Evolutionary conservation across 2,797 vertebrate species (phyloP).

Genomic region (Rhinichthys osculus): DNA sequence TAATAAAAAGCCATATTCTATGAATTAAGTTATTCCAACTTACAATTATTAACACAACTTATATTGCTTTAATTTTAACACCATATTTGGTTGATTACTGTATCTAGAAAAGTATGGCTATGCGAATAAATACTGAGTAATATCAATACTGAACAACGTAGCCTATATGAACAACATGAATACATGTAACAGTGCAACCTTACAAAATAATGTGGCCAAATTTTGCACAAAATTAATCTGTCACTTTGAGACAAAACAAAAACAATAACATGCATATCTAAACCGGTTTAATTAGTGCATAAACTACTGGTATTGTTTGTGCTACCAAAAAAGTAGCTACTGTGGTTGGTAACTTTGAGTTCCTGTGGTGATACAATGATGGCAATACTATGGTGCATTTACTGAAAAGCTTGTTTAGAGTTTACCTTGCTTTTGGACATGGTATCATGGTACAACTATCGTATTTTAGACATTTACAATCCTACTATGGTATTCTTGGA

Average conservation of each 20-base stretch:
- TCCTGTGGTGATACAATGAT: background rate
- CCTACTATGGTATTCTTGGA: background rate
- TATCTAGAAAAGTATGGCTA: background rate
- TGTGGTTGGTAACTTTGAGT: background rate
- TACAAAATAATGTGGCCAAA: background rate
- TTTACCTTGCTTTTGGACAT: background rate
- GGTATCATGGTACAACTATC: background rate
- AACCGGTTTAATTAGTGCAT: background rate
- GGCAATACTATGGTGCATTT: background rate
- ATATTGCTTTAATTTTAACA: background rate
- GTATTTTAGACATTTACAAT: background rate
- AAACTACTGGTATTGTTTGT: background rate
- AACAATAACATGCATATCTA: background rate
- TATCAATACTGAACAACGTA: background rate
- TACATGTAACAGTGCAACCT: background rate
- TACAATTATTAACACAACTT: background rate
- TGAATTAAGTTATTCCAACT: background rate
- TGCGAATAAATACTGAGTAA: background rate
- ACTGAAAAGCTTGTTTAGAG: background rate
- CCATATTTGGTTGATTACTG: background rate
- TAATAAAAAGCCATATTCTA: background rate
- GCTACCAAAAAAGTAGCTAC: background rate
- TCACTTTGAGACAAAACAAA: background rate
- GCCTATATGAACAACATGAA: background rate
- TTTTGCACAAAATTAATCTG: background rate